Conservation (phyloP, 2,113 vertebrate genomes). For the Esox niger region DNA sequence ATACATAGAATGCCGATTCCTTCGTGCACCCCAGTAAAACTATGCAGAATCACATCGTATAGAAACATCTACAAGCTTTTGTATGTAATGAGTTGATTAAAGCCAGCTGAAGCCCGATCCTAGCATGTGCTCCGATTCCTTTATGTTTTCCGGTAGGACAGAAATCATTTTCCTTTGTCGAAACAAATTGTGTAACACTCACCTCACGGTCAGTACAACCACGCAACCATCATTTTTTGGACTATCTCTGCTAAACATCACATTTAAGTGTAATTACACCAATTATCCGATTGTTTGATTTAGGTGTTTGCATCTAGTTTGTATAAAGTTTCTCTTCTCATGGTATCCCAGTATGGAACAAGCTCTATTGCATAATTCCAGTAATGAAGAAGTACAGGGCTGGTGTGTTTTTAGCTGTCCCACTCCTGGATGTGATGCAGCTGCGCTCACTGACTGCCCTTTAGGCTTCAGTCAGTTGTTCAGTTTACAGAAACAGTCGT, state of each 20-base stretch:
- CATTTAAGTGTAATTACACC: not conserved
- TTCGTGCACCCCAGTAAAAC: too few relatives aligned
- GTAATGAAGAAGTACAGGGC: not conserved
- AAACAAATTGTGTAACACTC: not conserved
- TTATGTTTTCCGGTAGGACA: not conserved
- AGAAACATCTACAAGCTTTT: too few relatives aligned
- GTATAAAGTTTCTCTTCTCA: not conserved
- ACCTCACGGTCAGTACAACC: not conserved
- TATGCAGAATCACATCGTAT: too few relatives aligned
- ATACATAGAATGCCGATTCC: not conserved
- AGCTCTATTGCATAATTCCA: not conserved
- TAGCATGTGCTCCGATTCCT: not conserved
- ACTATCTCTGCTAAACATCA: not conserved
- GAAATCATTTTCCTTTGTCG: not conserved
- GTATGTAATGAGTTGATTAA: too few relatives aligned
- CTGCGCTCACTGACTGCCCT: not conserved
- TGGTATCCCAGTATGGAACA: not conserved
- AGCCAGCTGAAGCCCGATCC: not conserved
- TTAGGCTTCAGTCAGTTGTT: constrained; percentile 8
- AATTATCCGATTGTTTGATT: not conserved
- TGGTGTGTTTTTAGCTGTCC: not conserved
- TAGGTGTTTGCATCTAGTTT: not conserved
- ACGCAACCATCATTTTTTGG: not conserved
- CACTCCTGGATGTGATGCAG: constrained; percentile 19
- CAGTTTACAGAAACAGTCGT: too few relatives aligned